These are phyloP conservation scores for Saguinus midas DNA, from an alignment of 2,113 vertebrate species.

Conservation along the genomic window DNA sequence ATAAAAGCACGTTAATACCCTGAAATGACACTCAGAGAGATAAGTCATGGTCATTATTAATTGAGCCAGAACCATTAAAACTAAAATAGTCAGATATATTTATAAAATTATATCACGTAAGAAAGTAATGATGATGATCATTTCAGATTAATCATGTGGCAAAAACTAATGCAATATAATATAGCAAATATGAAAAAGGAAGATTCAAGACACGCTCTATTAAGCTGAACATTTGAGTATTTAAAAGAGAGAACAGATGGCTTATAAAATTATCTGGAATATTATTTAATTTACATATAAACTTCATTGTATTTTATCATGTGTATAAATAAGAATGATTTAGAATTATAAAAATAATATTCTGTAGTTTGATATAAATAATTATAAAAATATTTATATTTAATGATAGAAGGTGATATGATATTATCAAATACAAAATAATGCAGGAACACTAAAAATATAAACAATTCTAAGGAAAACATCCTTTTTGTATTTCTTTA, in stretches of 20 bases:
- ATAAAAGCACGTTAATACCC: background rate
- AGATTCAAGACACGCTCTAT: background rate
- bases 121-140: background rate
- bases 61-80: background rate
- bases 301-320: background rate
- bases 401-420: background rate
- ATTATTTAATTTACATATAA: background rate
- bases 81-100: background rate
- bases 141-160: background rate
- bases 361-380: background rate
- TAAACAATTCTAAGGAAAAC: background rate
- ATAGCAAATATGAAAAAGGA: background rate
- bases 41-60: background rate
- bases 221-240: background rate
- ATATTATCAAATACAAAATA: background rate
- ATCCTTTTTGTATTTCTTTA: background rate
- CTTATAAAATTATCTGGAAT: background rate
- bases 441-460: background rate
- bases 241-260: background rate
- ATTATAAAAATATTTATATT: background rate
- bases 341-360: background rate
- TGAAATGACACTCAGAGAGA: background rate
- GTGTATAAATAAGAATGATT: background rate
- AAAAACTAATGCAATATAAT: background rate
- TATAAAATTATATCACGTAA: background rate